Percentiles rank a stretch among this genome's conserved stretches.
These are phyloP conservation scores for Muntiacus reevesi DNA, from an alignment of 2,113 vertebrate genomes.

Conservation along the genomic window DNA sequence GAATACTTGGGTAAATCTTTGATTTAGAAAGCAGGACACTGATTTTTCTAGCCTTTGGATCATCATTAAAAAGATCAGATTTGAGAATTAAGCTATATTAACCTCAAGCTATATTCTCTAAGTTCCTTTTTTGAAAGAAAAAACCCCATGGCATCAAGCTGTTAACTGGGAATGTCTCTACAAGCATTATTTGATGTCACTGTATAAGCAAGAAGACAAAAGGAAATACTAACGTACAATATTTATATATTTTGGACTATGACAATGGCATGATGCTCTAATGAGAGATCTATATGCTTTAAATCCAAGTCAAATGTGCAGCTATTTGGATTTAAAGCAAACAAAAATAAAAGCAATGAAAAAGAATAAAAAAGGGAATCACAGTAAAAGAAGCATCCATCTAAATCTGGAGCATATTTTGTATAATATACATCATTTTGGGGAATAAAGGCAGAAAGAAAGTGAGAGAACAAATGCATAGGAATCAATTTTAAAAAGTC, in stretches of 20 bases:
- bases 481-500: slow-evolving; percentile 20
- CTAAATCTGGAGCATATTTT: background rate
- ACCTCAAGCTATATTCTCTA: background rate
- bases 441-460: slow-evolving; percentile 5
- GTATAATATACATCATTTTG: background rate
- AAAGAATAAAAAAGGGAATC: background rate
- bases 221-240: background rate
- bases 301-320: background rate
- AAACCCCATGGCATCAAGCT: background rate
- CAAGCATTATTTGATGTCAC: background rate
- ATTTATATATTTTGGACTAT: background rate
- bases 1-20: background rate
- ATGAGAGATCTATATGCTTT: background rate
- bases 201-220: background rate
- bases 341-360: background rate
- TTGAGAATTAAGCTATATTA: background rate
- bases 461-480: background rate
- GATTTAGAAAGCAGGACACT: slow-evolving; percentile 3
- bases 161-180: background rate
- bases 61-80: background rate
- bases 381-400: background rate
- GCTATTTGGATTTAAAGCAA: background rate
- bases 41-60: background rate
- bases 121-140: background rate
- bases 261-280: background rate